Evolutionary conservation across 2,113 vertebrate species (phyloP).

Genomic region (Tiliqua scincoides): DNA sequence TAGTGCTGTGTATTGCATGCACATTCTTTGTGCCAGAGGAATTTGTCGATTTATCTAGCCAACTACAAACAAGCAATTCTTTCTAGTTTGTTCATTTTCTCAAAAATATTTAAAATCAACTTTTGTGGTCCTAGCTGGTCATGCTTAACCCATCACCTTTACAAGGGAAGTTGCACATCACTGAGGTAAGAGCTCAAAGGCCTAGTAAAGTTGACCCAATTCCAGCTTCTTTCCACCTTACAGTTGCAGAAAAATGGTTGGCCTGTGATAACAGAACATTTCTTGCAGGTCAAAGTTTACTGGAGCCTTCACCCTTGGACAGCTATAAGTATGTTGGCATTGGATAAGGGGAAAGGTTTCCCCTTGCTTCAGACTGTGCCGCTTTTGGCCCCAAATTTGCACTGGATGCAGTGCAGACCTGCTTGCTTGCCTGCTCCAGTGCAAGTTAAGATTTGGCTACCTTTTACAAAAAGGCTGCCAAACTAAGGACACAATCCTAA

Average conservation of each 20-base stretch:
- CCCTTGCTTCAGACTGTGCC: too few relatives aligned
- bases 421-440: too few relatives aligned
- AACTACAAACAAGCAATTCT: background rate
- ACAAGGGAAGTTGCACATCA: background rate
- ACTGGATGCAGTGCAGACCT: too few relatives aligned
- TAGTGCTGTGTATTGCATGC: background rate
- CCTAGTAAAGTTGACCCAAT: background rate
- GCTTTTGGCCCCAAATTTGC: too few relatives aligned
- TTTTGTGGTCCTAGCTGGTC: background rate
- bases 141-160: background rate
- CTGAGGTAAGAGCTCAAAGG: background rate
- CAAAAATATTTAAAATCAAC: background rate
- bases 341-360: too few relatives aligned
- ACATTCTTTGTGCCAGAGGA: background rate
- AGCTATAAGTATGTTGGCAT: background rate
- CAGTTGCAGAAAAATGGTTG: background rate
- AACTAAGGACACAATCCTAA: too few relatives aligned
- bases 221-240: background rate
- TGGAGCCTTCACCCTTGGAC: background rate
- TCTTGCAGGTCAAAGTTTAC: background rate
- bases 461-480: too few relatives aligned
- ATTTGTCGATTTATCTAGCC: slow-evolving; percentile 24
- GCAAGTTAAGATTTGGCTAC: too few relatives aligned
- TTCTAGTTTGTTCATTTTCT: background rate
- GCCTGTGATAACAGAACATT: background rate